A percentile compares a stretch with the other conserved stretches of the same genome.
Conservation (phyloP, 2,797 vertebrate genomes). For the Melanotaenia trifasciata region DNA sequence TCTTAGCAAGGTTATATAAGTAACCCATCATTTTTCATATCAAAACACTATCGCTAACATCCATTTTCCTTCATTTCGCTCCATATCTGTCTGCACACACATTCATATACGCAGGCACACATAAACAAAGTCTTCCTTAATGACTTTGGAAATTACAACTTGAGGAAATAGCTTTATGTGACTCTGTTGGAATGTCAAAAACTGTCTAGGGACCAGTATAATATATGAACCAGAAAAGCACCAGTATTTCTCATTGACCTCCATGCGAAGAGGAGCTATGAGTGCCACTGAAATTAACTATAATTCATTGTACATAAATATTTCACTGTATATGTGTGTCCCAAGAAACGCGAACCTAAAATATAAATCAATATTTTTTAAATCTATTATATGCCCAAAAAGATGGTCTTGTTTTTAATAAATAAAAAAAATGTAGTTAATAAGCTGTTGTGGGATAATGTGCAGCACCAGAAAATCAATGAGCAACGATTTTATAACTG, state of each 20-base stretch:
- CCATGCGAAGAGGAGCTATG: conserved; percentile 28
- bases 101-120: conserved; percentile 36
- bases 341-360: not conserved
- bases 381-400: not conserved
- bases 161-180: conserved; percentile 71
- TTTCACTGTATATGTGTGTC: not conserved
- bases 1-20: conserved; percentile 75
- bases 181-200: conserved; percentile 73
- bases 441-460: not conserved
- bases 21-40: conserved; percentile 69
- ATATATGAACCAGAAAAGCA: conserved; percentile 59
- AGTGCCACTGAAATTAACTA: conserved; percentile 9
- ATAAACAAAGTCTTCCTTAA: conserved; percentile 58
- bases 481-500: not conserved
- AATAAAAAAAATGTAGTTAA: not conserved
- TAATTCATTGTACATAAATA: conserved; percentile 1
- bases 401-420: not conserved
- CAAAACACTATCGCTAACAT: conserved; percentile 46
- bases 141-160: conserved; percentile 71
- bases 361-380: not conserved
- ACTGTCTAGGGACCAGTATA: conserved; percentile 70
- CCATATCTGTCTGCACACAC: conserved; percentile 43
- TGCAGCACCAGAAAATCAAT: not conserved
- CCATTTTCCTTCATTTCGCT: conserved; percentile 44
- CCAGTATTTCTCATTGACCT: conserved; percentile 49